Evolutionary conservation across 2,113 vertebrate genomes (phyloP).

Genomic region (Gopherus evgoodei): DNA sequence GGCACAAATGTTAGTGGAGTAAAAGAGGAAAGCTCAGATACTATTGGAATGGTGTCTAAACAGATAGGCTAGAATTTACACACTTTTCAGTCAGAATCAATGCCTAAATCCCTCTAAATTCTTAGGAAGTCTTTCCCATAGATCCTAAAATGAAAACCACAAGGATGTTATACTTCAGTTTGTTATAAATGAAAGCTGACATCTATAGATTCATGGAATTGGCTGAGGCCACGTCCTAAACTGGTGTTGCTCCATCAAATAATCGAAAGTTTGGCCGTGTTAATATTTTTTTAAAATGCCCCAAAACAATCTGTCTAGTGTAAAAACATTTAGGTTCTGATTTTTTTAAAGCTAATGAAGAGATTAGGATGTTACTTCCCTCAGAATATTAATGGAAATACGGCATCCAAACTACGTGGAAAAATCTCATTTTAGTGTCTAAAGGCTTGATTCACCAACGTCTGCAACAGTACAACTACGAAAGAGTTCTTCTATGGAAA

Average conservation of each 20-base stretch:
- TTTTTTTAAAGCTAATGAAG: not conserved
- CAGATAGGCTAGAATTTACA: accelerated
- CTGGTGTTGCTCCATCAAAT: not conserved
- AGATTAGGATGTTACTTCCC: not conserved
- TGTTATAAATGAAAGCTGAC: not conserved
- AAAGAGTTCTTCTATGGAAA: not conserved
- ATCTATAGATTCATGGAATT: not conserved
- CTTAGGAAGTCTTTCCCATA: not conserved
- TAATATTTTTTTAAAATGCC: accelerated
- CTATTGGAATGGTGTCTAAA: not conserved
- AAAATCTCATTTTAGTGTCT: not conserved
- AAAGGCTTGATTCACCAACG: not conserved
- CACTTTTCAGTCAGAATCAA: not conserved
- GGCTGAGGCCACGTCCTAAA: not conserved
- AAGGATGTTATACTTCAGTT: not conserved
- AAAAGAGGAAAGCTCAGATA: no score
- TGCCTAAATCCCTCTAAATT: not conserved
- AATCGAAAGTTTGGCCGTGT: not conserved
- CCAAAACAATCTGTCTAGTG: accelerated
- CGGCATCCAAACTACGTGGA: not conserved
- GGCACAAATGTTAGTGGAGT: not conserved
- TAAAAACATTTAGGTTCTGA: accelerated
- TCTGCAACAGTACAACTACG: not conserved
- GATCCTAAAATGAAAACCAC: accelerated
- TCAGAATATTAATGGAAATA: not conserved